Percentiles rank a stretch among this genome's conserved stretches.
Evolutionary conservation across 1,140 invertebrate species (phyloP).

Genomic region (Mactra quadrangularis): DNA sequence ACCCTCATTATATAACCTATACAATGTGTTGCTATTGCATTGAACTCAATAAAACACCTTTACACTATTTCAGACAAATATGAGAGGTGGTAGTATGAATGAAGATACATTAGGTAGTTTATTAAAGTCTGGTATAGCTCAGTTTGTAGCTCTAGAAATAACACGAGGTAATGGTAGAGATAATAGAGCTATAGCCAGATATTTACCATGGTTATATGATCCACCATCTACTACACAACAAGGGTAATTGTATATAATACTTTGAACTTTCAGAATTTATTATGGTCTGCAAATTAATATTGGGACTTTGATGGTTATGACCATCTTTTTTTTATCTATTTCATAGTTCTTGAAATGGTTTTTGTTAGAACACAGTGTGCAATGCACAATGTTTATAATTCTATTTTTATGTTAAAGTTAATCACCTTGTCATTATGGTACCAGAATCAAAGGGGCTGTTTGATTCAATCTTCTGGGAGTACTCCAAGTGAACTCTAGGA

Average conservation of each 20-base stretch:
- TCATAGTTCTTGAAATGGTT: too few relatives aligned
- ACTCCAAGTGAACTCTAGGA: too few relatives aligned
- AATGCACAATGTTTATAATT: neutral
- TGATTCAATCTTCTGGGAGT: too few relatives aligned
- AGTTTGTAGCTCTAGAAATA: slow-evolving; percentile 97
- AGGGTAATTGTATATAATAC: slow-evolving; percentile 86
- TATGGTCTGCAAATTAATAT: neutral
- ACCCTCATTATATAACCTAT: too few relatives aligned
- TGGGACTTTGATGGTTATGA: too few relatives aligned
- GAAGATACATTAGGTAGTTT: slow-evolving; percentile 97
- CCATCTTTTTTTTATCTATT: too few relatives aligned
- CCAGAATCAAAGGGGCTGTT: too few relatives aligned
- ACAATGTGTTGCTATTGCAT: too few relatives aligned
- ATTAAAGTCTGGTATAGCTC: slow-evolving; percentile 97
- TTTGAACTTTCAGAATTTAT: too few relatives aligned
- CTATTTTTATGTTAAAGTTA: too few relatives aligned
- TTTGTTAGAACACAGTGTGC: neutral
- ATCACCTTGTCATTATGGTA: too few relatives aligned
- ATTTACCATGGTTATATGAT: slow-evolving; percentile 96
- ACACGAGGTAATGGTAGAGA: slow-evolving; percentile 92
- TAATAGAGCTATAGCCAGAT: slow-evolving; percentile 91
- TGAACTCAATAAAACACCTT: too few relatives aligned
- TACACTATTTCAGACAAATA: slow-evolving; percentile 88
- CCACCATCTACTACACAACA: slow-evolving; percentile 93
- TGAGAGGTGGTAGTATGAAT: slow-evolving; percentile 90